Evolutionary conservation across 2,888 invertebrate species (phyloP).

Genomic region (Spilarctia lutea): DNA sequence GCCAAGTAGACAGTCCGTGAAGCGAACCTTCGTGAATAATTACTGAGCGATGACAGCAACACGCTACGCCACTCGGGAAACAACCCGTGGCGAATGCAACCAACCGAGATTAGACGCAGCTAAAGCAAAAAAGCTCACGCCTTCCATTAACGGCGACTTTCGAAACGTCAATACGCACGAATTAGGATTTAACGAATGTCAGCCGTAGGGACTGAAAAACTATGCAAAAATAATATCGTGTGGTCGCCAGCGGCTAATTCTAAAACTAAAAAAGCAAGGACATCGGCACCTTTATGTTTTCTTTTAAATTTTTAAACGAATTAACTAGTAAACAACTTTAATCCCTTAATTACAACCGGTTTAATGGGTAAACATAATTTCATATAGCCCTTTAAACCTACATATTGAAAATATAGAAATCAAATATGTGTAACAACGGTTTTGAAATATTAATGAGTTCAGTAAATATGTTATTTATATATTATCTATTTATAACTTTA

Average conservation of each 20-base stretch:
- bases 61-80: slow-evolving; percentile 77
- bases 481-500: too few relatives aligned
- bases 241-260: slow-evolving; percentile 25
- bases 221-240: slow-evolving; percentile 58
- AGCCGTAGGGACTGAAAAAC: slow-evolving; percentile 57
- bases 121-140: slow-evolving; percentile 78
- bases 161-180: slow-evolving; percentile 84
- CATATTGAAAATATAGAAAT: not conserved
- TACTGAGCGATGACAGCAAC: slow-evolving; percentile 80
- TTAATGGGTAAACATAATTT: not conserved
- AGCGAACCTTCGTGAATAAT: slow-evolving; percentile 81
- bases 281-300: not conserved
- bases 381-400: not conserved
- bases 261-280: not conserved
- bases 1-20: slow-evolving; percentile 64
- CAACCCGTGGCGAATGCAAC: slow-evolving; percentile 79
- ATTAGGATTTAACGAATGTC: slow-evolving; percentile 76
- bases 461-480: too few relatives aligned
- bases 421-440: not conserved
- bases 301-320: not conserved
- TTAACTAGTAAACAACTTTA: not conserved
- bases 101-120: slow-evolving; percentile 77
- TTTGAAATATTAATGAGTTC: not conserved
- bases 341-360: not conserved
- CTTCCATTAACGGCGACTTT: slow-evolving; percentile 82